These are phyloP conservation scores for Meriones unguiculatus DNA, from an alignment of 2,113 vertebrate species.

Conservation along the genomic window DNA sequence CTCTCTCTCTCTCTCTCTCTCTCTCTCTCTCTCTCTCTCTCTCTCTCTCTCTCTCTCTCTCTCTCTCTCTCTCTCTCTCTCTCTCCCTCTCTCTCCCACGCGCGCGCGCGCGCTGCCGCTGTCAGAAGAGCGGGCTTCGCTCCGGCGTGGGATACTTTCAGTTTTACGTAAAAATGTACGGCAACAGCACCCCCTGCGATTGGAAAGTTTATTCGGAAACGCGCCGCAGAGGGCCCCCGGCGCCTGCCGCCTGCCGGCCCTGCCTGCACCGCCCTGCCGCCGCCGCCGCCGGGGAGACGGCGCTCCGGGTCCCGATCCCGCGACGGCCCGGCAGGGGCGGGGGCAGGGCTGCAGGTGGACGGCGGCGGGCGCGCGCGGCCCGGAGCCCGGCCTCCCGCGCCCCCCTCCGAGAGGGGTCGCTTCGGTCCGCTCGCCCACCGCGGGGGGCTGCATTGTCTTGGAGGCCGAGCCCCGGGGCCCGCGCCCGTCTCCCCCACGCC, in stretches of 20 bases:
- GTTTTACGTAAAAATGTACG: constrained; percentile 85
- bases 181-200: constrained; percentile 86
- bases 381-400: too few species aligned
- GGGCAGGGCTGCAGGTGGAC: constrained; percentile 78
- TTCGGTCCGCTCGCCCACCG: constrained; percentile 6
- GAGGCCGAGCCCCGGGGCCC: neutral
- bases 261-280: constrained; percentile 68
- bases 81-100: too few species aligned
- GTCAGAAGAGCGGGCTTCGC: constrained; percentile 82
- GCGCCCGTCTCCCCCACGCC: constrained; percentile 28
- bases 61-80: too few species aligned
- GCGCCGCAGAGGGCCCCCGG: constrained; percentile 78
- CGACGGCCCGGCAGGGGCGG: constrained; percentile 44
- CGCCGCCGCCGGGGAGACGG: constrained; percentile 33
- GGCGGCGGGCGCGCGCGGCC: too few species aligned
- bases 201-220: constrained; percentile 85
- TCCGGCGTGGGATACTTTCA: constrained; percentile 85
- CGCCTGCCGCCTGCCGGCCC: constrained; percentile 77
- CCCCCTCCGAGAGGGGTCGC: constrained; percentile 17
- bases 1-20: too few species aligned
- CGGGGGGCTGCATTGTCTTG: constrained; percentile 48
- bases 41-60: too few species aligned
- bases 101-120: constrained; percentile 71
- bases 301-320: constrained; percentile 44
- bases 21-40: too few species aligned